Evolutionary conservation across 2,888 invertebrate genomes (phyloP).

Genomic region (Synergus gifuensis): DNA sequence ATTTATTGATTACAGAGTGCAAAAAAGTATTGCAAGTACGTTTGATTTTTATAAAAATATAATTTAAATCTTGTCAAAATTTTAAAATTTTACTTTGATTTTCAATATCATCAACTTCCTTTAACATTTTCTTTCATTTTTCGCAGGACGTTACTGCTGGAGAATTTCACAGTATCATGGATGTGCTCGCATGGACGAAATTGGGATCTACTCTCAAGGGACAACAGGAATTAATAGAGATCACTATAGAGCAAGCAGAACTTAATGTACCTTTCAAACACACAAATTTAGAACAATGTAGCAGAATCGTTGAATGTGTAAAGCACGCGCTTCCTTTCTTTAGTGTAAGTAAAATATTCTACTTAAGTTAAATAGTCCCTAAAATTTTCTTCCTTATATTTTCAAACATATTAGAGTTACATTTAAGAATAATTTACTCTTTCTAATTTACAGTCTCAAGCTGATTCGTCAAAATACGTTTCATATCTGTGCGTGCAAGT

Average conservation of each 20-base stretch:
- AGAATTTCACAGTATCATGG: conserved; percentile 94
- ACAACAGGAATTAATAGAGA: conserved; percentile 91
- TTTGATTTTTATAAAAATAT: neutral
- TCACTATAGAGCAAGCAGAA: conserved; percentile 92
- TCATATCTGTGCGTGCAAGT: conserved; percentile 92
- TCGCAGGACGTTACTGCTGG: conserved; percentile 92
- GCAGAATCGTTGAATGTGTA: conserved; percentile 89
- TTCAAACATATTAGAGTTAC: too few relatives aligned
- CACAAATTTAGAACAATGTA: conserved; percentile 84
- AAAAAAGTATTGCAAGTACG: conserved; percentile 90
- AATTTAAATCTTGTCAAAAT: conserved; percentile 33
- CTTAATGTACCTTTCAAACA: conserved; percentile 85
- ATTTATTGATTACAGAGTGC: conserved; percentile 88
- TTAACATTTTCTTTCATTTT: conserved; percentile 14
- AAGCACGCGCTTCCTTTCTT: conserved; percentile 92
- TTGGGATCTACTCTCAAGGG: conserved; percentile 90
- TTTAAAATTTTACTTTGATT: neutral
- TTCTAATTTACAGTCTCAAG: conserved; percentile 83
- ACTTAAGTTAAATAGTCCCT: neutral
- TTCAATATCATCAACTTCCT: neutral
- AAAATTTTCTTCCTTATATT: neutral
- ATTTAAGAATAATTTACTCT: conserved; percentile 47
- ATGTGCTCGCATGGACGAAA: conserved; percentile 89
- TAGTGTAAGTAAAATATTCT: conserved; percentile 84
- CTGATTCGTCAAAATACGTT: conserved; percentile 91